These are phyloP conservation scores for Cololabis saira DNA, from an alignment of 2,113 vertebrate species.

Conservation along the genomic window DNA sequence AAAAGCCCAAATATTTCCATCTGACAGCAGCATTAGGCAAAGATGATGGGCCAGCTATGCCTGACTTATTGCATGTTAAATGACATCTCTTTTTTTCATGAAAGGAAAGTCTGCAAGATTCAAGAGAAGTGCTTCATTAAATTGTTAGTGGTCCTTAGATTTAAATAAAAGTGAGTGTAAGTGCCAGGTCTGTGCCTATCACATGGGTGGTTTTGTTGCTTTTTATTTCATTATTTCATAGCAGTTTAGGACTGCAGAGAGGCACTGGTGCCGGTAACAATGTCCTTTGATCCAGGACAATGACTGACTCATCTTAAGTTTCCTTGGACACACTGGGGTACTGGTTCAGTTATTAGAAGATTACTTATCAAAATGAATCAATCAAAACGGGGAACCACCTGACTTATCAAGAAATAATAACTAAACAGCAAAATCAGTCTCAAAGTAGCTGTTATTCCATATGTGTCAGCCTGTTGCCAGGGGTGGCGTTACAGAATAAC, in stretches of 20 bases:
- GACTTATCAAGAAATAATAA: no score
- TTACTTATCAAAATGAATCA: no score
- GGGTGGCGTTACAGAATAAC: no score
- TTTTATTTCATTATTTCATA: conserved; percentile 32
- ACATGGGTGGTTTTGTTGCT: neutral
- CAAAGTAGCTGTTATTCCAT: no score
- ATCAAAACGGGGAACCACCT: no score
- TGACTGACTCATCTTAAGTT: neutral
- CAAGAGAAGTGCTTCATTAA: conserved; percentile 21
- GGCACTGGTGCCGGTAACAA: conserved; percentile 13
- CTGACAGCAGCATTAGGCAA: conserved; percentile 42
- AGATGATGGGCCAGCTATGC: conserved; percentile 50
- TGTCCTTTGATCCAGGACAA: conserved; percentile 7
- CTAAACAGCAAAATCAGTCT: no score
- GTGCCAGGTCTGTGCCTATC: neutral
- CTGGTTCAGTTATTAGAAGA: no score
- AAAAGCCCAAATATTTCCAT: conserved; percentile 45
- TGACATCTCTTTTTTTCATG: conserved; percentile 30
- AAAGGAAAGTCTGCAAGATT: conserved; percentile 30
- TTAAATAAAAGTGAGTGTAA: conserved; percentile 6
- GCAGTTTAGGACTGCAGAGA: conserved; percentile 2
- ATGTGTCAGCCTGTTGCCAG: no score
- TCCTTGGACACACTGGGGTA: no score
- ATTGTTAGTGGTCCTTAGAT: neutral
- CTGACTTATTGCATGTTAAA: conserved; percentile 54